Evolutionary conservation across 1,140 invertebrate genomes (phyloP).

Genomic region (Chionoecetes opilio): DNA sequence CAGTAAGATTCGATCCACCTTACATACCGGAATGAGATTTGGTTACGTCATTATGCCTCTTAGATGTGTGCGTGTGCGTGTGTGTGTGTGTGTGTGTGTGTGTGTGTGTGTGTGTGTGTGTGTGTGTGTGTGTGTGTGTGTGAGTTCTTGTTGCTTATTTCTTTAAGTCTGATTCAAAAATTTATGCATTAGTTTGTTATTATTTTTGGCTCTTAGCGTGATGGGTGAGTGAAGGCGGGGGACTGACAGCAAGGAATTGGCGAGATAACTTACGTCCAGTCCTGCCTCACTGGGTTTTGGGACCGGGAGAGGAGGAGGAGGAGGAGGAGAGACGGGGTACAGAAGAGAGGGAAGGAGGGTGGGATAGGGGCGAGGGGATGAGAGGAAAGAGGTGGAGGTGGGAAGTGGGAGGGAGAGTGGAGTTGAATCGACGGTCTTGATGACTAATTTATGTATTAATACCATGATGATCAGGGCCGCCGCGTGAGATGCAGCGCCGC

Average conservation of each 20-base stretch:
- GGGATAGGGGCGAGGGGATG: not conserved
- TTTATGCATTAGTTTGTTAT: slow-evolving; percentile 44
- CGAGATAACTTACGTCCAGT: slow-evolving; percentile 37
- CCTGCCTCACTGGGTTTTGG: slow-evolving; percentile 17
- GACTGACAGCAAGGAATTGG: slow-evolving; percentile 57
- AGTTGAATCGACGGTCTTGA: slow-evolving; percentile 3
- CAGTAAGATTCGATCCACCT: not conserved
- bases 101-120: slow-evolving; percentile 39
- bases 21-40: not conserved
- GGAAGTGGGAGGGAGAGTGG: not conserved
- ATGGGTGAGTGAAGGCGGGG: not conserved
- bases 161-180: not conserved
- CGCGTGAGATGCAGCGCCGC: slow-evolving; percentile 38
- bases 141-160: not conserved
- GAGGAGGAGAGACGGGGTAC: not conserved
- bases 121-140: slow-evolving; percentile 29
- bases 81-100: slow-evolving; percentile 48
- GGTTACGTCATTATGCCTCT: not conserved
- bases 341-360: not conserved
- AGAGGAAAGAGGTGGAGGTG: not conserved
- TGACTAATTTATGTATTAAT: slow-evolving; percentile 69
- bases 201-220: slow-evolving; percentile 7
- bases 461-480: slow-evolving; percentile 42
- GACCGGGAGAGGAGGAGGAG: not conserved
- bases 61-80: not conserved